Conservation (phyloP, 2,888 invertebrate species). For the Eledone cirrhosa region DNA sequence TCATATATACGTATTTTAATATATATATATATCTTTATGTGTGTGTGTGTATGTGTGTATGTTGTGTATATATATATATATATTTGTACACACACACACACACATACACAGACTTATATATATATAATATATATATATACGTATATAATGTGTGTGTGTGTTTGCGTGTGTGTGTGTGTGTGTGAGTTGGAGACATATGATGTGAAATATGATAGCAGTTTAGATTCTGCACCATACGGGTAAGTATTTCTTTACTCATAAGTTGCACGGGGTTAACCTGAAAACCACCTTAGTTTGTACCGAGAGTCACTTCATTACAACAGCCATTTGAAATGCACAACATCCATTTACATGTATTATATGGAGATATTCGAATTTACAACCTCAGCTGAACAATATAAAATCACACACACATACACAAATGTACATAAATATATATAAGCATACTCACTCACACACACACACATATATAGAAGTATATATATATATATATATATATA, state of each 20-base stretch:
- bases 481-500: background rate
- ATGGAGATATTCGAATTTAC: no score
- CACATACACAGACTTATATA: background rate
- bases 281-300: no score
- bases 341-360: no score
- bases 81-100: background rate
- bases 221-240: no score
- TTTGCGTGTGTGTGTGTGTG: background rate
- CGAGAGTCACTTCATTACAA: no score
- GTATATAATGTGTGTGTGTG: background rate
- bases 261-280: no score
- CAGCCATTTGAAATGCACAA: no score
- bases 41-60: background rate
- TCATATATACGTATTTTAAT: no score
- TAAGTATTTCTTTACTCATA: no score
- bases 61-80: background rate
- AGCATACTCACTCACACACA: background rate
- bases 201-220: no score
- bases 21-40: background rate
- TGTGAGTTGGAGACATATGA: background rate
- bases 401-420: background rate
- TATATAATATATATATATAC: background rate
- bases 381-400: no score
- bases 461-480: background rate
- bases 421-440: background rate